A percentile compares a stretch with the other conserved stretches of the same genome.
Evolutionary conservation across 2,888 invertebrate genomes (phyloP).

Genomic region (Portevinia maculata): DNA sequence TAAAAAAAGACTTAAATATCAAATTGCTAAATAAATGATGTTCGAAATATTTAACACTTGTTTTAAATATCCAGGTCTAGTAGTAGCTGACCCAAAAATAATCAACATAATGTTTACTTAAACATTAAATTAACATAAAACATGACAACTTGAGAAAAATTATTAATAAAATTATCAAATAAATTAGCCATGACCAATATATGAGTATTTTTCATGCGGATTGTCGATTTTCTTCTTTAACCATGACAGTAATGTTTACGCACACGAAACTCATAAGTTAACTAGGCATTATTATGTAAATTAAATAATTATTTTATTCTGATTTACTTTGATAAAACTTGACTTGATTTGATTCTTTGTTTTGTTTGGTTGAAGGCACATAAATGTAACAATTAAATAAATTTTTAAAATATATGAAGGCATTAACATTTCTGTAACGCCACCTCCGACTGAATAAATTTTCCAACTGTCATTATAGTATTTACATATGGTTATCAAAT

Average conservation of each 20-base stretch:
- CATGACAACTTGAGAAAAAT: constrained; percentile 35
- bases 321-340: background rate
- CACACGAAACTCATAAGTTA: constrained; percentile 8
- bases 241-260: constrained; percentile 14
- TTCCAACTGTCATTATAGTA: too few species aligned
- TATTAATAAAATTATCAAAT: constrained; percentile 46
- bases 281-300: background rate
- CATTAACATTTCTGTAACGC: constrained; percentile 4
- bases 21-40: constrained; percentile 9
- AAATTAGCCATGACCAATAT: constrained; percentile 41
- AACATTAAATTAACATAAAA: constrained; percentile 26
- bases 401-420: background rate
- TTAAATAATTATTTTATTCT: constrained; percentile 1
- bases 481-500: too few species aligned
- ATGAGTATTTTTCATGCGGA: constrained; percentile 25
- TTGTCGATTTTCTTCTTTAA: background rate
- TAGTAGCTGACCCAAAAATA: constrained; percentile 6
- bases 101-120: background rate
- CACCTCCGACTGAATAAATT: background rate
- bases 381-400: background rate
- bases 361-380: background rate
- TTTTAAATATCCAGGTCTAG: constrained; percentile 5
- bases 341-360: background rate
- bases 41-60: constrained; percentile 13
- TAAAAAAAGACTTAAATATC: background rate